Base-by-base conservation (phyloP, 2,888 invertebrate species). In the Cenopis cana region DNA sequence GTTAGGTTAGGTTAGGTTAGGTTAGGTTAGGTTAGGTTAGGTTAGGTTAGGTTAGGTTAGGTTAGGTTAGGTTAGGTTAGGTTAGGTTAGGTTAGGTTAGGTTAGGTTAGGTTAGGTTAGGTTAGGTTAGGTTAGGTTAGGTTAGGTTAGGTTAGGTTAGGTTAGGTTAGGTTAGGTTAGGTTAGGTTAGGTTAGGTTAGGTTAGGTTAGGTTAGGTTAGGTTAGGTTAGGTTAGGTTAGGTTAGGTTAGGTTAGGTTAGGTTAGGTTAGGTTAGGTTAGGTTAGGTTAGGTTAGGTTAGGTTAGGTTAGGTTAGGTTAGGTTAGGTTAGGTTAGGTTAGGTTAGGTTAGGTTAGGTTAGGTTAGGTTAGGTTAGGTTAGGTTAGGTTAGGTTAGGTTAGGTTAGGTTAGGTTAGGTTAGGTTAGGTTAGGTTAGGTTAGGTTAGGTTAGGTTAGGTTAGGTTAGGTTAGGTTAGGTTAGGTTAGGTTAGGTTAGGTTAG, bases 11-110 rank as follows among this genome's bases (percentile, higher is more conserved):
- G 52, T 52, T 52, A 52, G 52, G 52, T 52, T 72, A 55, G 46
- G 64, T 61, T 62, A 68, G 69, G 68, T 68, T 68, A 67, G 52
- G 52, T 52, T 52, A 52, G 52, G 52, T 52, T 52, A 52, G 52
- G 52, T 52, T 52, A 52, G 52, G 52, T 52, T 52, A 52, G 52
- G 52, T 52, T 52, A 52, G 52, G 52, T 52, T 52, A 52, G 52
- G 52, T 52, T 52, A 52, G 52, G 52, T 52, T 52, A 52, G 52
- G 52, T 52, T 52, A 52, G 52, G 49, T 50, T 50, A 50, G 49
- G 49, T 50, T 50, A 50, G 49, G 49, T 50, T 50, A 50, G 49
- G 49, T 50, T 50, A 50, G 49, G 49, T 50, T 50, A 50, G 49
- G 49, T 50, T 50, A 50, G 49, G 49, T 50, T 50, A 50, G 49